These are phyloP conservation scores for Aphodius sticticus DNA, from an alignment of 2,888 invertebrate species.

Conservation along the genomic window DNA sequence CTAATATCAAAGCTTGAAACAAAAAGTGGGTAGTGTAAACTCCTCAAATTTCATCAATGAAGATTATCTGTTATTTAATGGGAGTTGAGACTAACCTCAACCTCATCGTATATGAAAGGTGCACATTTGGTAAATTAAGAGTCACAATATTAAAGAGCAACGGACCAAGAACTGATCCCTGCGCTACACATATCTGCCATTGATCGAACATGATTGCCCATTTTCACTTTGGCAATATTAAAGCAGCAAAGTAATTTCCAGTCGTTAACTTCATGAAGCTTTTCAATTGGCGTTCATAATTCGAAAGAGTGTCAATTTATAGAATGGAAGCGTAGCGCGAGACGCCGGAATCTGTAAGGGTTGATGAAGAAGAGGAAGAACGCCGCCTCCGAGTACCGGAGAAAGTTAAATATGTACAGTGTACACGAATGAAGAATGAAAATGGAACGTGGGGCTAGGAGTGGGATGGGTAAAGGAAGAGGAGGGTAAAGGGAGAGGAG, in stretches of 20 bases:
- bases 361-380: conserved; percentile 29
- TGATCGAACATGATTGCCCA: neutral
- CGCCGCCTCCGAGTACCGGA: conserved; percentile 30
- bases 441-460: conserved; percentile 23
- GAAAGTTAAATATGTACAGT: conserved; percentile 48
- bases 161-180: neutral
- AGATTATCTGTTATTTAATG: too few species aligned
- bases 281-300: conserved; percentile 5
- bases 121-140: too few species aligned
- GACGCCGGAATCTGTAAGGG: neutral
- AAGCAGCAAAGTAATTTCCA: neutral
- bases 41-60: too few species aligned
- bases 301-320: conserved; percentile 43
- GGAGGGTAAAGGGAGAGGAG: conserved; percentile 15
- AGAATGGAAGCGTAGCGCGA: conserved; percentile 35
- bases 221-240: neutral
- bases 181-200: neutral
- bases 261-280: neutral
- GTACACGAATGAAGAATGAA: conserved; percentile 39
- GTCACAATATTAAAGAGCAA: neutral
- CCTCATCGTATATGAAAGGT: too few species aligned
- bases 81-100: too few species aligned
- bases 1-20: too few species aligned
- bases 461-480: conserved; percentile 24
- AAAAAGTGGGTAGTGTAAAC: too few species aligned